phyloP scores from a whole-genome alignment of 2,113 vertebrate species.

The Noctilio leporinus region DNA sequence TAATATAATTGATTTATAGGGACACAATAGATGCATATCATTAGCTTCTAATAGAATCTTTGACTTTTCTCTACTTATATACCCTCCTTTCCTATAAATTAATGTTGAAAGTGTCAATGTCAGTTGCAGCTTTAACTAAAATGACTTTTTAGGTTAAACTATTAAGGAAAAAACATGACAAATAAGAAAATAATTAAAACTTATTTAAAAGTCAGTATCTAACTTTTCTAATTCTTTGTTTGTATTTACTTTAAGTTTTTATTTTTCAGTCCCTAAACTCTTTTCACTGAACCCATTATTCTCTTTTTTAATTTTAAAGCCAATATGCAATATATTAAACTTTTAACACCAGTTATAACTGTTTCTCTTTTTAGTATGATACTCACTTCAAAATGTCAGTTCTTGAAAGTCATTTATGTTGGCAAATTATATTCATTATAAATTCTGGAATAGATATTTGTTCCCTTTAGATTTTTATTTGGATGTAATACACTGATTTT shows the following conservation, averaged over 20 bases:
- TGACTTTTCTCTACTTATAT: neutral
- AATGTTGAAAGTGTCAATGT: neutral
- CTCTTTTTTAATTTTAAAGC: neutral
- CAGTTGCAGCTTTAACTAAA: neutral
- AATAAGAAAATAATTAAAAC: neutral
- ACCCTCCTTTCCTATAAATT: neutral
- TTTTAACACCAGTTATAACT: neutral
- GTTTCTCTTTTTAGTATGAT: neutral
- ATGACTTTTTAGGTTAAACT: neutral
- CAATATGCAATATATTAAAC: neutral
- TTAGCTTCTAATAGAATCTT: neutral
- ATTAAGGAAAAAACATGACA: neutral
- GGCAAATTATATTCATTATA: constrained; percentile 52
- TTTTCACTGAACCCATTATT: neutral
- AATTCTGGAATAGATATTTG: constrained; percentile 48
- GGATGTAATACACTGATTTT: constrained; percentile 53
- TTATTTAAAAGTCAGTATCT: neutral
- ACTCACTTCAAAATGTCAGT: constrained; percentile 40
- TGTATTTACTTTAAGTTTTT: neutral
- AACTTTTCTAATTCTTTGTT: neutral
- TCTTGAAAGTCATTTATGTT: constrained; percentile 47
- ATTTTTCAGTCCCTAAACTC: neutral
- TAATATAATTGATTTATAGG: constrained; percentile 15
- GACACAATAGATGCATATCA: neutral
- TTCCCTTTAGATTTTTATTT: constrained; percentile 54